A percentile compares a stretch with the other conserved stretches of the same genome.
Conservation (phyloP, 2,888 invertebrate genomes). For the Cryptus viduatorius region DNA sequence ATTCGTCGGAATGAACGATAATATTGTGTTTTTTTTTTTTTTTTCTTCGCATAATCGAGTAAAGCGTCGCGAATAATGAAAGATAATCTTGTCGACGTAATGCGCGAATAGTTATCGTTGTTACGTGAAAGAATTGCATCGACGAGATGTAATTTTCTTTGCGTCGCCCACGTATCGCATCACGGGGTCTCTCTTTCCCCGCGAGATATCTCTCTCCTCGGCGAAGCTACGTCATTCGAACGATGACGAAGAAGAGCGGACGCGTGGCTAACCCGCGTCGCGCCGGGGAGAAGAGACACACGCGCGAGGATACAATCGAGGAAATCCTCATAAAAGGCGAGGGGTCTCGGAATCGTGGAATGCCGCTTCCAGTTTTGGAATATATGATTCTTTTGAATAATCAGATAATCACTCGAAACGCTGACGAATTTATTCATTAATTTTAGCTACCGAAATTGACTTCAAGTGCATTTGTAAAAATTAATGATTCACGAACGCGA, state of each 20-base stretch:
- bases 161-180: conserved; percentile 54
- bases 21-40: no score
- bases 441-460: neutral
- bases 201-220: conserved; percentile 2
- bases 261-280: conserved; percentile 62
- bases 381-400: conserved; percentile 41
- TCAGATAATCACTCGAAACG: conserved; percentile 26
- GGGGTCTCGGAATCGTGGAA: conserved; percentile 52
- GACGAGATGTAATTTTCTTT: conserved; percentile 30
- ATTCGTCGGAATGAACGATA: no score
- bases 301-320: conserved; percentile 66
- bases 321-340: conserved; percentile 76
- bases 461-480: no score
- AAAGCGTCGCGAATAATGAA: neutral
- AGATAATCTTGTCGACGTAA: conserved; percentile 19
- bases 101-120: neutral
- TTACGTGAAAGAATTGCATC: conserved; percentile 58
- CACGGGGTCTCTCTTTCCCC: conserved; percentile 4
- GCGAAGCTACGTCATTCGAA: conserved; percentile 57
- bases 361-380: conserved; percentile 48
- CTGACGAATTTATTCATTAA: conserved; percentile 30
- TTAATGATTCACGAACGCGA: no score
- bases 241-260: conserved; percentile 54
- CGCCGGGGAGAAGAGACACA: conserved; percentile 27
- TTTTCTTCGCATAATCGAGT: neutral